These are phyloP conservation scores for Seriola quinqueradiata DNA, from an alignment of 2,113 vertebrate species.

Conservation along the genomic window DNA sequence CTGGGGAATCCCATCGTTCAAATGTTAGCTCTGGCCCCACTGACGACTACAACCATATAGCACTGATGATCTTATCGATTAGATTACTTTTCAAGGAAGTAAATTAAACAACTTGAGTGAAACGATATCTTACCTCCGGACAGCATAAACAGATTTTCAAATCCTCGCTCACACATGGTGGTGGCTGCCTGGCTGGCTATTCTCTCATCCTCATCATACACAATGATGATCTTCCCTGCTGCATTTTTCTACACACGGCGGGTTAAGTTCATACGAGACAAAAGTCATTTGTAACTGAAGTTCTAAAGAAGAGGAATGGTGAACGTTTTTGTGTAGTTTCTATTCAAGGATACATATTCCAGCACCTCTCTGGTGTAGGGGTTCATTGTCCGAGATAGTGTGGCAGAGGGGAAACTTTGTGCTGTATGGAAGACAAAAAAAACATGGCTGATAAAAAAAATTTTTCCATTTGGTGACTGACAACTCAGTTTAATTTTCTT, in stretches of 20 bases:
- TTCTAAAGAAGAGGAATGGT: not conserved
- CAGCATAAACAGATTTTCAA: constrained; percentile 96
- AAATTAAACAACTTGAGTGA: not conserved
- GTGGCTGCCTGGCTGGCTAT: constrained; percentile 93
- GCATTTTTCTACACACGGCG: constrained; percentile 89
- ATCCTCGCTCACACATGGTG: constrained; percentile 94
- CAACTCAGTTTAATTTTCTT: no score
- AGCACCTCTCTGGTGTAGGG: constrained; percentile 92
- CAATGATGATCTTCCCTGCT: constrained; percentile 92
- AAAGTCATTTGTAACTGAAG: not conserved
- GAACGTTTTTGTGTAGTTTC: not conserved
- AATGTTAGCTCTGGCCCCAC: no score
- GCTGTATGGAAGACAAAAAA: constrained; percentile 78
- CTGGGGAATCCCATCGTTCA: no score
- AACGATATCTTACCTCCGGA: constrained; percentile 88
- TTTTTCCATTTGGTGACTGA: not conserved
- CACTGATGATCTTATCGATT: not conserved
- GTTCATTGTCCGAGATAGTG: constrained; percentile 92
- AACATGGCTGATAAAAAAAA: not conserved
- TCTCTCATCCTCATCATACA: constrained; percentile 95
- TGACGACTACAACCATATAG: not conserved
- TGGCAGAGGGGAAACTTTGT: constrained; percentile 90
- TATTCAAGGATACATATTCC: constrained; percentile 94
- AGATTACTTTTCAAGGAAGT: not conserved
- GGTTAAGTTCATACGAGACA: constrained; percentile 75